A percentile compares a stretch with the other conserved stretches of the same genome.
phyloP scores from a whole-genome alignment of 2,888 invertebrate species.

The Malacosoma neustria region DNA sequence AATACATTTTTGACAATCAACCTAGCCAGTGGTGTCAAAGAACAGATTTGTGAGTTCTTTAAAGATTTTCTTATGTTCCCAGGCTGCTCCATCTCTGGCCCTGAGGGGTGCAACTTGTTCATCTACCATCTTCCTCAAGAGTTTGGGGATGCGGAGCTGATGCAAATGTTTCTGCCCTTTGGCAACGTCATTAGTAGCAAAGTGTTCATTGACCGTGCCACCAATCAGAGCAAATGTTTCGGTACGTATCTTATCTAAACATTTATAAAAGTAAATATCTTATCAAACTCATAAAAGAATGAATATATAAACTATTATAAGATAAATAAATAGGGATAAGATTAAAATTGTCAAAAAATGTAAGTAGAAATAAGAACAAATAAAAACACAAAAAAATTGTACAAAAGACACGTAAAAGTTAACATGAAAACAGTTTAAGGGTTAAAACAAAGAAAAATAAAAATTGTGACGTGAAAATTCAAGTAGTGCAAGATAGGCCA shows the following conservation, averaged over 20 bases:
- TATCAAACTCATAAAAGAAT: too few relatives aligned
- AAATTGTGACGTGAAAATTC: too few relatives aligned
- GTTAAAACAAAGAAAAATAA: too few relatives aligned
- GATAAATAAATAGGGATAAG: too few relatives aligned
- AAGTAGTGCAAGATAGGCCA: too few relatives aligned
- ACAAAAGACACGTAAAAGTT: too few relatives aligned
- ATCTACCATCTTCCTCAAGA: conserved; percentile 99
- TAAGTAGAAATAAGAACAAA: too few relatives aligned
- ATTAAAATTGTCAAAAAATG: too few relatives aligned
- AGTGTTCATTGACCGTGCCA: conserved; percentile 99
- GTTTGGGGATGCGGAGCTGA: conserved; percentile 98
- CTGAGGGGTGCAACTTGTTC: conserved; percentile 99
- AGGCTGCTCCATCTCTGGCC: conserved; percentile 97
- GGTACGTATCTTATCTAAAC: conserved; percentile 90
- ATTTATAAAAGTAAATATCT: too few relatives aligned
- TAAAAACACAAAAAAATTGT: too few relatives aligned
- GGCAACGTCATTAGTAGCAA: conserved; percentile 99
- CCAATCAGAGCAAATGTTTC: conserved; percentile 99
- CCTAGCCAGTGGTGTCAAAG: conserved; percentile 27
- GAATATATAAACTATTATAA: too few relatives aligned
- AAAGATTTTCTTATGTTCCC: conserved; percentile 82
- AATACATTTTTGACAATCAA: conserved; percentile 1
- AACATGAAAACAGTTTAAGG: too few relatives aligned
- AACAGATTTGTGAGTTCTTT: conserved; percentile 77
- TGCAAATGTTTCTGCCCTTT: conserved; percentile 99